Conservation (phyloP, 2,113 vertebrate genomes). For the Perccottus glenii region DNA sequence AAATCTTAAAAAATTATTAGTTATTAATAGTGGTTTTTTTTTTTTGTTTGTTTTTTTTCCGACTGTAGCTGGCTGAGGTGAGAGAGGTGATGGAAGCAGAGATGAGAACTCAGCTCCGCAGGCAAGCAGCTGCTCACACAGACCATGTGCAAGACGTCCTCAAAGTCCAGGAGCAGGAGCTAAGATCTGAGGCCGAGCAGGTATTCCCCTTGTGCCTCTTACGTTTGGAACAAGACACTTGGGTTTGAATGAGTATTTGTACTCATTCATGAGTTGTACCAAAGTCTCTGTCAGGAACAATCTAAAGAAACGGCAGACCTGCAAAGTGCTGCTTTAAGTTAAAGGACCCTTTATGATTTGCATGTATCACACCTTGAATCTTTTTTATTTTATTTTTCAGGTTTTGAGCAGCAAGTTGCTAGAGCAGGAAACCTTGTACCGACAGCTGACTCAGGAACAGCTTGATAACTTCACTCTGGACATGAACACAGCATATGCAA, state of each 20-base stretch:
- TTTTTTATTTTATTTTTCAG: constrained; percentile 62
- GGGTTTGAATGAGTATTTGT: not conserved
- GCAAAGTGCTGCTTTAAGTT: too few species aligned
- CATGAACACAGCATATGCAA: constrained; percentile 91
- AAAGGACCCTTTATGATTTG: too few species aligned
- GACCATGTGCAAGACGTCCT: constrained; percentile 93
- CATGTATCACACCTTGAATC: too few species aligned
- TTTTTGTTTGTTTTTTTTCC: not conserved
- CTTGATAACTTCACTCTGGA: constrained; percentile 95
- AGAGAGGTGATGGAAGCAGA: constrained; percentile 94
- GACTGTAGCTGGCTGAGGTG: constrained; percentile 86
- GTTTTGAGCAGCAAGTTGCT: constrained; percentile 84
- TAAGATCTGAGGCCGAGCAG: constrained; percentile 88
- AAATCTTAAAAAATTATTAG: too few species aligned
- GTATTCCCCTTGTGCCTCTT: constrained; percentile 39
- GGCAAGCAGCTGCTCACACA: constrained; percentile 93
- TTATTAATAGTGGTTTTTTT: not conserved
- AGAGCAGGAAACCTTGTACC: constrained; percentile 89
- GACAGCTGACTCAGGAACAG: constrained; percentile 92
- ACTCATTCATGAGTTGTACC: too few species aligned
- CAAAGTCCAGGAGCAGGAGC: constrained; percentile 91
- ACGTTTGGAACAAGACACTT: too few species aligned
- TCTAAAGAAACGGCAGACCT: too few species aligned
- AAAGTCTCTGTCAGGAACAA: too few species aligned
- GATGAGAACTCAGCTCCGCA: constrained; percentile 95